phyloP scores from a whole-genome alignment of 2,113 vertebrate genomes.

The Capreolus pygargus region DNA sequence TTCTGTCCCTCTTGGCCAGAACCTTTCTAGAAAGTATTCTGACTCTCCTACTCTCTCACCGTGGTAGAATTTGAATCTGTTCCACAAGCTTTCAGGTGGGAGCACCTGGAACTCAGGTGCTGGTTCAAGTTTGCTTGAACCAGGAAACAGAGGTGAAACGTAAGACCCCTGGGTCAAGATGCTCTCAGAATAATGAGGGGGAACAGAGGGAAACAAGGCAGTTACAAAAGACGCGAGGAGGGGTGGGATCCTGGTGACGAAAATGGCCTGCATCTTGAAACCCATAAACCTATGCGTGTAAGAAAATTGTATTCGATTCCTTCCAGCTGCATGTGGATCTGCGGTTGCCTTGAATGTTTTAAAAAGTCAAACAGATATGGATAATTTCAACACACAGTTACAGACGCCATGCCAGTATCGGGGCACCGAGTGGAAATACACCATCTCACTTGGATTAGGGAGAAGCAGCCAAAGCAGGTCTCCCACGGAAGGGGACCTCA shows the following conservation, averaged over 20 bases:
- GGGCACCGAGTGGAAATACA: background rate
- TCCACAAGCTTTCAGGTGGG: accelerated
- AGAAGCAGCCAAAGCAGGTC: background rate
- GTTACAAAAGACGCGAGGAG: background rate
- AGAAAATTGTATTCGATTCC: background rate
- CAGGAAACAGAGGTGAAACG: background rate
- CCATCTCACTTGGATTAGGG: background rate
- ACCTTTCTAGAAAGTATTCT: background rate
- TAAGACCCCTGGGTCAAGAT: background rate
- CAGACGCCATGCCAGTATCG: accelerated
- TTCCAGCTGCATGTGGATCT: background rate
- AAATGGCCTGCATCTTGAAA: background rate
- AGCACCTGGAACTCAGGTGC: background rate
- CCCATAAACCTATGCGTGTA: too few species aligned
- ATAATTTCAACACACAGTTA: background rate
- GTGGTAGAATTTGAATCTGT: background rate
- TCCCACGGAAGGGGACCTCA: background rate
- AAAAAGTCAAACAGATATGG: background rate
- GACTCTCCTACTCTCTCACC: background rate
- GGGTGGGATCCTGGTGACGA: background rate
- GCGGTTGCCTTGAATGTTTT: background rate
- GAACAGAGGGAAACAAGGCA: background rate
- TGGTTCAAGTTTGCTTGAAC: background rate
- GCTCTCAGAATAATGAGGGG: background rate
- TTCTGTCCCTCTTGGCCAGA: background rate